phyloP scores from a whole-genome alignment of 2,888 invertebrate genomes.

The Lithophane leautieri region DNA sequence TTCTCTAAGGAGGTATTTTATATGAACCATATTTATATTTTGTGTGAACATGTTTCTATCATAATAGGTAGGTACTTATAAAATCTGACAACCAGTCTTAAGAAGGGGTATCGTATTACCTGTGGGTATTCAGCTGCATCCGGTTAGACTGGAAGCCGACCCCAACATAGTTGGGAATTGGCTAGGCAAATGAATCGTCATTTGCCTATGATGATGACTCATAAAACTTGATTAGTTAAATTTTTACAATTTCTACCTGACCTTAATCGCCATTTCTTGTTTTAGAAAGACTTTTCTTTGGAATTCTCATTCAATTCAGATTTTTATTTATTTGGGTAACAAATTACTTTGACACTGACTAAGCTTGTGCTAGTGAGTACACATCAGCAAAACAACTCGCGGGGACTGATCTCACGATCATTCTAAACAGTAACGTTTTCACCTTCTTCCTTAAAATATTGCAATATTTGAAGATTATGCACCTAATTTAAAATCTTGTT shows the following conservation, averaged over 20 bases:
- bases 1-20: conserved; percentile 92
- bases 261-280: not conserved
- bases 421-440: too few relatives aligned
- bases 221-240: not conserved
- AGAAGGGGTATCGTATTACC: too few relatives aligned
- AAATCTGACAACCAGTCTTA: not conserved
- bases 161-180: not conserved
- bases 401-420: not conserved
- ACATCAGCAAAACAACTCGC: not conserved
- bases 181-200: too few relatives aligned
- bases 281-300: not conserved
- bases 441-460: not conserved
- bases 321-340: not conserved
- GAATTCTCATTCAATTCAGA: not conserved
- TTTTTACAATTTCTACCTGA: not conserved
- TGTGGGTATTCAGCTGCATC: not conserved
- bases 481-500: not conserved
- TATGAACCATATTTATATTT: not conserved
- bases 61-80: not conserved
- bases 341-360: not conserved
- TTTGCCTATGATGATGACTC: too few relatives aligned
- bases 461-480: not conserved
- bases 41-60: not conserved
- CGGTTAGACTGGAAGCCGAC: not conserved
- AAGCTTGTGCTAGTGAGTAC: not conserved